Base-by-base conservation (phyloP, 2,113 vertebrate species). In the Symphodus melops region DNA sequence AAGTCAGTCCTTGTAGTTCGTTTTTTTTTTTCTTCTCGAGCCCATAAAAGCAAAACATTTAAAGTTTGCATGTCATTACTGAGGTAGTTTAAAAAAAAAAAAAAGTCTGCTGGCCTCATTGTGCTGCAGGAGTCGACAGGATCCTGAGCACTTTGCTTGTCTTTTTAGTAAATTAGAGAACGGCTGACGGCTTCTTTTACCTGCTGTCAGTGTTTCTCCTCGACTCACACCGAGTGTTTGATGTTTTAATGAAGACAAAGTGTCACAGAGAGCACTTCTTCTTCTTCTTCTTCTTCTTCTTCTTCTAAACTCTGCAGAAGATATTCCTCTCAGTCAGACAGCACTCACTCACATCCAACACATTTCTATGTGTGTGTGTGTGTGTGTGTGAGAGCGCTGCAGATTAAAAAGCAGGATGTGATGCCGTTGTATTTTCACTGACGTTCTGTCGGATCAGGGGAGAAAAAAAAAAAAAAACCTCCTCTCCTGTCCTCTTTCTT, bases 391-490 rank as follows among this genome's bases (percentile, higher is more conserved):
- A 54, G 39, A 19, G 60, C 12, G 37, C 33, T 39, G 71, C 68
- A 82, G 75, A 84, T 84, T 82, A 72, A 77, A 68, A 77, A 68
- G 25, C 11, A 41, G 20, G 21, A 42, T 69, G 48, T 73, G 59
- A 72, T 70, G 66, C 23, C 57, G 61, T 64, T 70, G 68, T 60
- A 54, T 85, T 83, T 64, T 77, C 21, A 20, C 78, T 82, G 74
- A 61, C 51, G 46, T 60, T 55, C 46, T 69, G 64, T 70, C 36
- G 20, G 78, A 82, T 86, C 72, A 77, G 61, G 55, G n/a, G n/a
- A n/a, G n/a, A n/a, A n/a, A n/a, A n/a, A n/a, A n/a, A n/a, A n/a
- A n/a, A n/a, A 9, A 59, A n/a, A 42, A 72, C 81, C 61, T 39
- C 60, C 44, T 68, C n/a, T 48, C 5, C 3, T 71, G 4, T 60